Base-by-base conservation (phyloP, 2,888 invertebrate species). In the Tenthredo livida region DNA sequence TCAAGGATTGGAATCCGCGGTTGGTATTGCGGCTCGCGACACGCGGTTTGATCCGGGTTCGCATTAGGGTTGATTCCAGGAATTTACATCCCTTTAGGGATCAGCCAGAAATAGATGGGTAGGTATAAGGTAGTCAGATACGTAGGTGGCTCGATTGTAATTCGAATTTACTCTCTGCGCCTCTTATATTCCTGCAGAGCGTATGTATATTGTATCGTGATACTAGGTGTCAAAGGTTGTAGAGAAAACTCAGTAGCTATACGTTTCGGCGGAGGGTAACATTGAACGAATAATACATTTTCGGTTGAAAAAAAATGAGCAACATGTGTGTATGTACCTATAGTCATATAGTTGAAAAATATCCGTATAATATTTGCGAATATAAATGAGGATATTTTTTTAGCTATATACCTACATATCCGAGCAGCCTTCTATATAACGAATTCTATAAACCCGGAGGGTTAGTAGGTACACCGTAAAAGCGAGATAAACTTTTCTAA, bases 41-140 rank as follows among this genome's bases (percentile, higher is more conserved):
- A 54, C 77, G 77, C 54, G 77, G 77, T 77, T 77, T 54, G 77
- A 77, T 77, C 77, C 77, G 77, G 77, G 77, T 77, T 77, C 50
- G 77, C 33, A 54, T 77, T 77, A 50, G 54, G 77, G 77, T 54
- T 77, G 50, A 40, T 54, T 54, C 9, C 77, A 77, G 54, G 77
- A 77, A 77, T 77, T 54, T 33, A 37, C n/a, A 73, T 73, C 25
- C 33, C 67, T 43, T 12, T 10, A 73, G 73, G 73, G 43, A 73
- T 73, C 21, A 67, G 21, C 73, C 2, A 73, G 43, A 21, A 43
- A 43, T n/a, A 15, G 73, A 6, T 43, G 12, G 37, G n/a, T 17
- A 12, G 37, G 70, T 25, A 29, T 1, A 43, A 43, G 40, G 10
- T 43, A 43, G 2, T 43, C 40, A 10, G 40, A 29, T 21, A 21